Evolutionary conservation across 1,140 invertebrate species (phyloP).

Genomic region (Hylaeus anthracinus): DNA sequence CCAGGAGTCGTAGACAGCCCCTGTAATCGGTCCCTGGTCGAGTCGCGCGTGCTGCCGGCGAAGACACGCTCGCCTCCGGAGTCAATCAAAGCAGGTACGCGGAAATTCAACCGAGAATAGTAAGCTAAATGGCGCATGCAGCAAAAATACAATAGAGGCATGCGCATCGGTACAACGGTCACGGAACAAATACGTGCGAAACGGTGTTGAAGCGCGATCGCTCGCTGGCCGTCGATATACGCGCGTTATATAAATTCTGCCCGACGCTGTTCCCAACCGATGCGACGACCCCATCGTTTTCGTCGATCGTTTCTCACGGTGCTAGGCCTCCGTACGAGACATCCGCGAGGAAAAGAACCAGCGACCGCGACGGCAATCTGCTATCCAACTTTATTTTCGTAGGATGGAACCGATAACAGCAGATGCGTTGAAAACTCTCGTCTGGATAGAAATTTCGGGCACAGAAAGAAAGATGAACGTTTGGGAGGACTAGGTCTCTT

Average conservation of each 20-base stretch:
- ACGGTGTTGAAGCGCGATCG: slow-evolving; percentile 47
- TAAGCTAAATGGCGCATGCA: slow-evolving; percentile 68
- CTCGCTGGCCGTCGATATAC: slow-evolving; percentile 4
- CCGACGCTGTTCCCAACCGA: slow-evolving; percentile 28
- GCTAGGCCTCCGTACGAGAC: neutral
- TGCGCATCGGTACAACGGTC: slow-evolving; percentile 69
- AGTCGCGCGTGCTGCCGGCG: neutral
- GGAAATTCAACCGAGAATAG: slow-evolving; percentile 75
- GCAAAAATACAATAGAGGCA: slow-evolving; percentile 56
- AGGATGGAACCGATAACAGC: too few species aligned
- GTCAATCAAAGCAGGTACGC: slow-evolving; percentile 74
- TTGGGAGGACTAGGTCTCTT: too few species aligned
- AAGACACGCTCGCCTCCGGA: slow-evolving; percentile 48
- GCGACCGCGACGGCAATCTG: too few species aligned
- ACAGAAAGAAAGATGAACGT: too few species aligned
- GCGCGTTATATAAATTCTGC: slow-evolving; percentile 47
- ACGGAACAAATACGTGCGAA: slow-evolving; percentile 77
- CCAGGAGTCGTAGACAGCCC: too few species aligned
- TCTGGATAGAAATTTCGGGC: too few species aligned
- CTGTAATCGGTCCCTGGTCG: too few species aligned
- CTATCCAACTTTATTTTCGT: too few species aligned
- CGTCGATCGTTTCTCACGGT: slow-evolving; percentile 34
- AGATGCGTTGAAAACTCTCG: too few species aligned
- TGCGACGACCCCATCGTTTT: slow-evolving; percentile 21
- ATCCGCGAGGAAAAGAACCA: slow-evolving; percentile 1